Evolutionary conservation across 2,888 invertebrate genomes (phyloP).

Genomic region (Polyommatus iphigenia): DNA sequence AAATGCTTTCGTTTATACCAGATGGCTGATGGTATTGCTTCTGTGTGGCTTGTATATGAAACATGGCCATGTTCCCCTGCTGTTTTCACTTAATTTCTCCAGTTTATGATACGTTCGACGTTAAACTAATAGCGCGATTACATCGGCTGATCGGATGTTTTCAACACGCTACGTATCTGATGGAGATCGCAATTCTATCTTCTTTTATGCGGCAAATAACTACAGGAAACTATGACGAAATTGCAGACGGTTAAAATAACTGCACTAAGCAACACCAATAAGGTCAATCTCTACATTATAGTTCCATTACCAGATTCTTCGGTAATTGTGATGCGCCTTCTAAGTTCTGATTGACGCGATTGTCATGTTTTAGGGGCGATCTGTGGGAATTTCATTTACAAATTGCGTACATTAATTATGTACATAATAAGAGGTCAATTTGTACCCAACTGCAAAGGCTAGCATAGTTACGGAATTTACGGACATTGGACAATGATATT

Average conservation of each 20-base stretch:
- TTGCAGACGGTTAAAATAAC: no score
- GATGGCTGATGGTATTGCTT: neutral
- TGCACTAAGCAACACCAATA: no score
- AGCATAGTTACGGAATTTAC: no score
- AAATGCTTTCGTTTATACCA: no score
- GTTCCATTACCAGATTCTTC: no score
- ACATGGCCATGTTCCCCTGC: neutral
- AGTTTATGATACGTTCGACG: constrained; percentile 4
- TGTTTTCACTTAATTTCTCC: constrained; percentile 7
- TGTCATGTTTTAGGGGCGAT: neutral
- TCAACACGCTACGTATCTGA: neutral
- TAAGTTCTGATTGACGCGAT: neutral
- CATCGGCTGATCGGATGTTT: constrained; percentile 5
- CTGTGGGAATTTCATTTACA: neutral
- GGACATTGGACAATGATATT: neutral
- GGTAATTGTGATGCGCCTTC: no score
- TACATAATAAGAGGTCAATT: neutral
- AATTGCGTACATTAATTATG: neutral
- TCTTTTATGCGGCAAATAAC: neutral
- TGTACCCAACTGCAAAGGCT: neutral
- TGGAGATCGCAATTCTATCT: neutral
- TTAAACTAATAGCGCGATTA: neutral
- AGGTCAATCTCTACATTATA: no score
- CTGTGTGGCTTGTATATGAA: neutral
- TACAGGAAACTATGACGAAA: no score